Conservation (phyloP, 2,888 invertebrate genomes). For the Mythimna loreyi region DNA sequence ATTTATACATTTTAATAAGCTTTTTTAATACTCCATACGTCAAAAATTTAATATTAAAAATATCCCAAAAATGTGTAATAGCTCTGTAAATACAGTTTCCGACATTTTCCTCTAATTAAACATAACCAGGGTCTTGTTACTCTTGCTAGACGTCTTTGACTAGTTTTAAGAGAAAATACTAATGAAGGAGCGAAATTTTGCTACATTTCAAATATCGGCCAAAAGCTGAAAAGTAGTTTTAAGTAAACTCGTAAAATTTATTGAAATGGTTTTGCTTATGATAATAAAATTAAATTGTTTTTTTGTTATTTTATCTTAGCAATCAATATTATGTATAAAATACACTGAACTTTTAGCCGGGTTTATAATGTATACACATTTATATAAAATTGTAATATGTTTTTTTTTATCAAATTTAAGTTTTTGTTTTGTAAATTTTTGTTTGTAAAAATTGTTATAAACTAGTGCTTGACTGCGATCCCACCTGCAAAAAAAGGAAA, state of each 20-base stretch:
- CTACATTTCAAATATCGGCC: slow-evolving; percentile 34
- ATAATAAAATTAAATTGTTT: slow-evolving; percentile 3
- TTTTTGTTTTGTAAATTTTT: too few relatives aligned
- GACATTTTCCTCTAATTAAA: slow-evolving; percentile 52
- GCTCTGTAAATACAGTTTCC: slow-evolving; percentile 23
- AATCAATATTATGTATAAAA: background rate
- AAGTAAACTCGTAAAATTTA: slow-evolving; percentile 16
- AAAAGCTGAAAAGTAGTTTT: slow-evolving; percentile 30
- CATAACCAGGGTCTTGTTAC: slow-evolving; percentile 37
- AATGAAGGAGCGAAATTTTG: slow-evolving; percentile 50
- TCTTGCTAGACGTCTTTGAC: slow-evolving; percentile 36
- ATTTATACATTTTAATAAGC: too few relatives aligned
- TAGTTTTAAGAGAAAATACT: slow-evolving; percentile 45
- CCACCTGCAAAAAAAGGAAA: too few relatives aligned
- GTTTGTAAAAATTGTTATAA: too few relatives aligned
- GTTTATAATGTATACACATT: too few relatives aligned
- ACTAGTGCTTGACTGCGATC: too few relatives aligned
- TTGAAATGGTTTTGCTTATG: slow-evolving; percentile 6
- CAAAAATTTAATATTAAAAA: slow-evolving; percentile 9
- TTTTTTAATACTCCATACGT: slow-evolving; percentile 13
- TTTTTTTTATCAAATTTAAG: too few relatives aligned
- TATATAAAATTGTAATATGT: too few relatives aligned
- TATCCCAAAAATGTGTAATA: slow-evolving; percentile 13
- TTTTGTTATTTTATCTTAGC: background rate
- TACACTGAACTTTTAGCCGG: background rate